Evolutionary conservation across 2,888 invertebrate genomes (phyloP).

Genomic region (Mylabris sibirica): DNA sequence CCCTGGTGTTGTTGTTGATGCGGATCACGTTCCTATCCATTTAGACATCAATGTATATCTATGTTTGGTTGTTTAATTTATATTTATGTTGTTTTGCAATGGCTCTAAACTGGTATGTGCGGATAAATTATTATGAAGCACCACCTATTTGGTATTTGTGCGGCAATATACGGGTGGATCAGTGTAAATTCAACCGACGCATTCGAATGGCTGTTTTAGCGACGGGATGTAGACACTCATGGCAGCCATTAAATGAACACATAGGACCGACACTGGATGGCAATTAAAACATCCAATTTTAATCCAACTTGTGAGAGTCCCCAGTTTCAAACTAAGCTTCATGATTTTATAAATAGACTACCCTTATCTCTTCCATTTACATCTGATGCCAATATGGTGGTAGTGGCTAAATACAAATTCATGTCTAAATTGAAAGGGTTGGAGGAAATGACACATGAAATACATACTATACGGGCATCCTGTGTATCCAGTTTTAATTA

Average conservation of each 20-base stretch:
- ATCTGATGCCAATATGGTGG: slow-evolving; percentile 45
- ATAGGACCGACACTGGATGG: slow-evolving; percentile 48
- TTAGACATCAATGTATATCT: not conserved
- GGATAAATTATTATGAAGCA: slow-evolving; percentile 34
- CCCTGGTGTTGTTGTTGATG: not conserved
- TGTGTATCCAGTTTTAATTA: slow-evolving; percentile 33
- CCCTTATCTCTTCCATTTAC: slow-evolving; percentile 44
- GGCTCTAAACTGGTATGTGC: not conserved
- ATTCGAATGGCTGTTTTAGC: slow-evolving; percentile 52
- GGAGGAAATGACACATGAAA: slow-evolving; percentile 31
- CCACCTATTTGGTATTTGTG: slow-evolving; percentile 17
- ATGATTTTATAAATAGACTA: slow-evolving; percentile 45
- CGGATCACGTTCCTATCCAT: not conserved
- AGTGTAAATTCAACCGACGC: slow-evolving; percentile 48
- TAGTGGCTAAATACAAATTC: slow-evolving; percentile 20
- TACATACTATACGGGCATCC: slow-evolving; percentile 38
- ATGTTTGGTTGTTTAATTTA: slow-evolving; percentile 16
- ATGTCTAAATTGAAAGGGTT: slow-evolving; percentile 36
- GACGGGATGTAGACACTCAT: slow-evolving; percentile 48
- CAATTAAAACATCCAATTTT: slow-evolving; percentile 52
- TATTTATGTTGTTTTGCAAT: slow-evolving; percentile 16
- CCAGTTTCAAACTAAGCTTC: slow-evolving; percentile 32
- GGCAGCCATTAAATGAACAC: slow-evolving; percentile 52
- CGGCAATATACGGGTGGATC: slow-evolving; percentile 28
- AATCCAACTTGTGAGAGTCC: slow-evolving; percentile 49